phyloP scores from a whole-genome alignment of 1,140 invertebrate species.

The Zeugodacus cucurbitae region DNA sequence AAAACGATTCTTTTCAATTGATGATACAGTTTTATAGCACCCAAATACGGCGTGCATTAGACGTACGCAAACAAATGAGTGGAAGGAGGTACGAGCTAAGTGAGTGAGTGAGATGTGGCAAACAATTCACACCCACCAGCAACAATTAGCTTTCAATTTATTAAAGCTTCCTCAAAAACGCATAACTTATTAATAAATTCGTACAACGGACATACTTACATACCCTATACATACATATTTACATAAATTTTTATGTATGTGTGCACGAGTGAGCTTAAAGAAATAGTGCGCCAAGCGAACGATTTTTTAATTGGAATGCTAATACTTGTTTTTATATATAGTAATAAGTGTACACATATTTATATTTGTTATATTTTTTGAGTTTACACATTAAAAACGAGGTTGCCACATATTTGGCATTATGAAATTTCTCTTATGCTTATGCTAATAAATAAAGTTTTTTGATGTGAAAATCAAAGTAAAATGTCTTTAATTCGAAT shows the following conservation, averaged over 20 bases:
- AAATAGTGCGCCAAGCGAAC: too few species aligned
- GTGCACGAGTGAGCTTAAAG: too few species aligned
- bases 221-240: background rate
- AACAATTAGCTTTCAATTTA: background rate
- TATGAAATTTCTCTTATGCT: too few species aligned
- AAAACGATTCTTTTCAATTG: slow-evolving; percentile 7
- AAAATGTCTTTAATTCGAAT: too few species aligned
- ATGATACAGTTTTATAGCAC: background rate
- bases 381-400: too few species aligned
- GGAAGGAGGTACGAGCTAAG: background rate
- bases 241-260: background rate
- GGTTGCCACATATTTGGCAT: too few species aligned
- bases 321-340: too few species aligned
- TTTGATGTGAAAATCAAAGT: too few species aligned
- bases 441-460: too few species aligned
- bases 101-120: background rate
- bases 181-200: background rate
- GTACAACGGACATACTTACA: background rate
- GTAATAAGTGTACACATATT: too few species aligned
- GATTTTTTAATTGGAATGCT: too few species aligned
- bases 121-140: slow-evolving; percentile 12
- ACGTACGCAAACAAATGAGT: background rate
- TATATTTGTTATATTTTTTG: too few species aligned
- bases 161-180: background rate
- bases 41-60: background rate